Evolutionary conservation across 2,888 invertebrate genomes (phyloP), one percentile per base, ranked within the genome.

Genomic region (Drosophila siamana): DNA sequence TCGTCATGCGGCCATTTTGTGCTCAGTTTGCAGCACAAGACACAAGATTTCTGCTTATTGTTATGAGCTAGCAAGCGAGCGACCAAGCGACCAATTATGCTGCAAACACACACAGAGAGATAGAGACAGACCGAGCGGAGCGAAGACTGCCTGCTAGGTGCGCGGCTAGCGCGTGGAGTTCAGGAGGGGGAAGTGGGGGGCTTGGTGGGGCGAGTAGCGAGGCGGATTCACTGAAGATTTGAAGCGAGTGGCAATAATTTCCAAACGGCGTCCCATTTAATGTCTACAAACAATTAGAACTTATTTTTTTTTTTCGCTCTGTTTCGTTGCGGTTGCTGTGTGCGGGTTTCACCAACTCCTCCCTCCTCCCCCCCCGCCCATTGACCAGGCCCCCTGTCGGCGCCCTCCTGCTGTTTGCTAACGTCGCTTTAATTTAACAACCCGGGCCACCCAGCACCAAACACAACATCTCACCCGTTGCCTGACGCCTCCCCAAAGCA

Each of bases 281-380:
- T 81, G 82, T 84, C 85, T 81, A 78, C 87, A 86, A 83, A 84
- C 87, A 83, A 86, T 83, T 83, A 84, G 73, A 83, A 84, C 67
- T 78, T 83, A 51, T 72, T 69, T 65, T 67, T 50, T 55, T 33
- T 33, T 33, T 33, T 24, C 43, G 36, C 16, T 48, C 38, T 50
- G n/a, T 44, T 36, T 40, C 44, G 28, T 3, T 65, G 54, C 51
- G 60, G 74, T 47, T 44, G 16, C 38, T 52, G 44, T 40, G 43
- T 72, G 51, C 33, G 19, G 36, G 48, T 65, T 19, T 22, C 22
- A 40, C 15, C 5, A 4, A 11, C 2, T 7, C 22, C 2, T 22
- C 24, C 6, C 2, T 2, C 8, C 7, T 8, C 5, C 1, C 44
- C 11, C 38, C n/a, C 2, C 9, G 4, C 2, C 1, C 11, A 13